These are phyloP conservation scores for Euzetes globulus DNA, from an alignment of 2,888 invertebrate genomes.

Conservation along the genomic window DNA sequence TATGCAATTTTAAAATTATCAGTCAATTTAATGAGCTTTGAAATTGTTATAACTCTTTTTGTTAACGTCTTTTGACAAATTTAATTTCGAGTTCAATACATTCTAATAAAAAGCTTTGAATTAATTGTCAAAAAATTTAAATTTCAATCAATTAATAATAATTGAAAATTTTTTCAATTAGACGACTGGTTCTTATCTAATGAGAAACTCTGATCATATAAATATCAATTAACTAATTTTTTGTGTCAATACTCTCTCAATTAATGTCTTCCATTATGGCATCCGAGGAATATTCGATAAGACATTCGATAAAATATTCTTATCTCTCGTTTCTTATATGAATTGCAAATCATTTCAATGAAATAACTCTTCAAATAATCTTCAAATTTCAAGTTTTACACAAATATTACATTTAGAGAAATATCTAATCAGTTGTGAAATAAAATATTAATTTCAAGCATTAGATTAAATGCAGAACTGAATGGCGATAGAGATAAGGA, in stretches of 20 bases:
- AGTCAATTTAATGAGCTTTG: background rate
- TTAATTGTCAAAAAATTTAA: background rate
- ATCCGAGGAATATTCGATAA: background rate
- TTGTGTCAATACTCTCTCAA: background rate
- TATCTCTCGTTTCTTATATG: background rate
- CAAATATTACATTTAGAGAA: background rate
- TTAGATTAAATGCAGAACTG: no score
- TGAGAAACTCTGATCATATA: background rate
- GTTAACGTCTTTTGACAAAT: background rate
- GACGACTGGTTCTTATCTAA: background rate
- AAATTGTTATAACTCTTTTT: background rate
- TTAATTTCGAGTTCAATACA: background rate
- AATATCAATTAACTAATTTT: conserved; percentile 23
- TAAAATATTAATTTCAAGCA: background rate
- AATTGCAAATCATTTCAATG: background rate
- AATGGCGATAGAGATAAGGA: background rate
- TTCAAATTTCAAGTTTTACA: background rate
- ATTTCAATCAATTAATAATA: background rate
- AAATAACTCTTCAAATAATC: background rate
- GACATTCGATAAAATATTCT: background rate
- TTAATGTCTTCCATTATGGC: background rate
- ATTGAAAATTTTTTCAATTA: conserved; percentile 9
- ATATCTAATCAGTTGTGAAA: background rate
- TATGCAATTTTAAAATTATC: background rate
- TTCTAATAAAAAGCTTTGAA: background rate